Evolutionary conservation across 2,797 vertebrate species (phyloP).

Genomic region (Denticeps clupeoides): DNA sequence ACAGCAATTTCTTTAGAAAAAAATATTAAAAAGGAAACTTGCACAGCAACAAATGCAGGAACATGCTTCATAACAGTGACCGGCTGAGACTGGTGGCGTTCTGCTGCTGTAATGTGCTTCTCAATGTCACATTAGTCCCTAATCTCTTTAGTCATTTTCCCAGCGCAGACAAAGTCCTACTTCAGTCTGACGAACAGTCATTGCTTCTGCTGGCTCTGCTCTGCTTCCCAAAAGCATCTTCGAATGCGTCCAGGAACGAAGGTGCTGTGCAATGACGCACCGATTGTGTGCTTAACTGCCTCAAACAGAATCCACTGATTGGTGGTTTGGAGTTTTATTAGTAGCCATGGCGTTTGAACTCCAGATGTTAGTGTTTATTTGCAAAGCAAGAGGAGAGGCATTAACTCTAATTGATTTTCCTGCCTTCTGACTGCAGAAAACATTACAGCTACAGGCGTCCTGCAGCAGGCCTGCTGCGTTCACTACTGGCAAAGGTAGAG

Average conservation of each 20-base stretch:
- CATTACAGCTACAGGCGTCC: not conserved
- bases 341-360: constrained; percentile 19
- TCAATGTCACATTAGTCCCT: constrained; percentile 29
- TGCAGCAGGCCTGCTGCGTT: not conserved
- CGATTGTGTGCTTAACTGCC: too few species aligned
- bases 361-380: constrained; percentile 46
- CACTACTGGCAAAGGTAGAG: not conserved
- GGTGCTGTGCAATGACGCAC: too few species aligned
- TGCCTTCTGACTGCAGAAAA: not conserved
- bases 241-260: too few species aligned
- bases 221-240: too few species aligned
- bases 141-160: constrained; percentile 28
- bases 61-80: constrained; percentile 4
- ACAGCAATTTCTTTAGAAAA: too few species aligned
- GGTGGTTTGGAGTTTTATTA: constrained; percentile 2
- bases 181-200: constrained; percentile 13
- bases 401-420: constrained; percentile 34
- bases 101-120: constrained; percentile 22
- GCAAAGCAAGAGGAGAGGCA: constrained; percentile 10
- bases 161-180: constrained; percentile 21
- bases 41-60: too few species aligned
- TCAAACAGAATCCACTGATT: not conserved
- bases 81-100: constrained; percentile 23
- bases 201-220: not conserved
- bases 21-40: too few species aligned